These are phyloP conservation scores for Cavia porcellus DNA, from an alignment of 2,113 vertebrate species.

Conservation along the genomic window DNA sequence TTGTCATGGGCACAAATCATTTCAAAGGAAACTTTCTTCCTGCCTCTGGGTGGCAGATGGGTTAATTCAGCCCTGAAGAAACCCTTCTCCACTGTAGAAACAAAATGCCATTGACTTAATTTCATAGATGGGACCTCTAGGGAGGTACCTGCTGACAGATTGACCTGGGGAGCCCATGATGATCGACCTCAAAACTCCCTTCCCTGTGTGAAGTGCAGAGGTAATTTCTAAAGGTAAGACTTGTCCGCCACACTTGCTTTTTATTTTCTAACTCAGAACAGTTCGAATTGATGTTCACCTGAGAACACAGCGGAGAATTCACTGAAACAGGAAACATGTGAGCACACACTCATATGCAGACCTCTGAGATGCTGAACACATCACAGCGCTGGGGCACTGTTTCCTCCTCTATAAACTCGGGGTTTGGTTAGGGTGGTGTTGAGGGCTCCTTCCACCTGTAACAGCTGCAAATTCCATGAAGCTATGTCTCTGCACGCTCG, in stretches of 20 bases:
- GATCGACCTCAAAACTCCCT: not conserved
- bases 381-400: not conserved
- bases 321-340: not conserved
- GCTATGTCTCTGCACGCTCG: not conserved
- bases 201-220: not conserved
- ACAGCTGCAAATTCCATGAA: constrained; percentile 39
- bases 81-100: not conserved
- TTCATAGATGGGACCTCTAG: not conserved
- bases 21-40: not conserved
- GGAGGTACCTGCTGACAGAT: not conserved
- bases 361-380: not conserved
- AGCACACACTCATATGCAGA: not conserved
- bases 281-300: constrained; percentile 21
- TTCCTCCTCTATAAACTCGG: constrained; percentile 1
- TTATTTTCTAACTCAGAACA: constrained; percentile 48
- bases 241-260: not conserved
- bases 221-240: not conserved
- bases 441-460: not conserved
- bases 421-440: not conserved
- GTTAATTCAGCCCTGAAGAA: not conserved
- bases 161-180: not conserved
- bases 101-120: not conserved
- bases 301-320: constrained; percentile 23
- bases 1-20: not conserved
- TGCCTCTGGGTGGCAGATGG: not conserved